These are phyloP conservation scores for Drosophila ustulata DNA, from an alignment of 2,888 invertebrate genomes.

Conservation along the genomic window DNA sequence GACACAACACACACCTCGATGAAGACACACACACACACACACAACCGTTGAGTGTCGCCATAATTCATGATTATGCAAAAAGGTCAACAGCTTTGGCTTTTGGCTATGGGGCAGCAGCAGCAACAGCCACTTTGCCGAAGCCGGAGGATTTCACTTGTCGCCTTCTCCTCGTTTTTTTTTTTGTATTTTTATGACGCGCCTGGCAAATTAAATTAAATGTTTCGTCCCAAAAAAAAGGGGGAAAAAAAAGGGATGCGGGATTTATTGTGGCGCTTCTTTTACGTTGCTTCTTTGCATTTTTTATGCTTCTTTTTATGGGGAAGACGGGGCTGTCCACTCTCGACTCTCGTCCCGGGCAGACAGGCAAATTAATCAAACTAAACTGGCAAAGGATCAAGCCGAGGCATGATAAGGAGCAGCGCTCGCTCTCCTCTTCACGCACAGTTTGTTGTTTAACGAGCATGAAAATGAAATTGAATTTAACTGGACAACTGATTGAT, in stretches of 20 bases:
- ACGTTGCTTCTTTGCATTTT: slow-evolving; percentile 37
- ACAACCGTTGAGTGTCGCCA: slow-evolving; percentile 64
- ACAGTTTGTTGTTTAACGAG: slow-evolving; percentile 72
- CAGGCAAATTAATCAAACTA: slow-evolving; percentile 79
- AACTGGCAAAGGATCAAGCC: slow-evolving; percentile 72
- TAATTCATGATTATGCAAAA: slow-evolving; percentile 79
- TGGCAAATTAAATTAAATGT: slow-evolving; percentile 79
- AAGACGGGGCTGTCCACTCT: slow-evolving; percentile 50
- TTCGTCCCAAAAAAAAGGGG: slow-evolving; percentile 48
- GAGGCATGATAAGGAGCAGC: slow-evolving; percentile 38
- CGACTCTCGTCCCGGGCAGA: slow-evolving; percentile 39
- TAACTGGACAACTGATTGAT: slow-evolving; percentile 72
- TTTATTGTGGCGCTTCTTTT: slow-evolving; percentile 36
- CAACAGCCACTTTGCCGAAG: slow-evolving; percentile 8
- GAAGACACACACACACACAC: slow-evolving; percentile 4
- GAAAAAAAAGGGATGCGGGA: slow-evolving; percentile 56
- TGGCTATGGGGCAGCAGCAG: slow-evolving; percentile 6
- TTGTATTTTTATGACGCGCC: slow-evolving; percentile 59
- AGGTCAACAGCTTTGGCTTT: slow-evolving; percentile 74
- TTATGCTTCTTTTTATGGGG: slow-evolving; percentile 44
- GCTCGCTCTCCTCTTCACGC: slow-evolving; percentile 53
- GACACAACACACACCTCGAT: slow-evolving; percentile 14
- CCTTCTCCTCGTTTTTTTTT: not conserved
- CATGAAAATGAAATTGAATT: slow-evolving; percentile 77
- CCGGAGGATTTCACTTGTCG: slow-evolving; percentile 11